These are phyloP conservation scores for Hydriomena furcata DNA, from an alignment of 2,888 invertebrate species.

Conservation along the genomic window DNA sequence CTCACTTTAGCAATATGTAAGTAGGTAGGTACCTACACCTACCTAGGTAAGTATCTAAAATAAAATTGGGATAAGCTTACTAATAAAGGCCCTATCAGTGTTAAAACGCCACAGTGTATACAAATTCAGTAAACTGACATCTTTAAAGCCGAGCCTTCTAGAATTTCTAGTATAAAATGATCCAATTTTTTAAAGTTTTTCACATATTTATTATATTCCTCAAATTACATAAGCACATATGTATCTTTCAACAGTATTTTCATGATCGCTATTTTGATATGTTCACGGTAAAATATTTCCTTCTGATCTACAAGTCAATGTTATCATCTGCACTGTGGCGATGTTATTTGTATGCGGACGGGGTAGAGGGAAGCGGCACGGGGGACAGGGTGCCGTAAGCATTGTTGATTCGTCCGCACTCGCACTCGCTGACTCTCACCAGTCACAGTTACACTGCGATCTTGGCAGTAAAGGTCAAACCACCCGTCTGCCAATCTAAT, in stretches of 20 bases:
- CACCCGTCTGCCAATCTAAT: constrained; percentile 79
- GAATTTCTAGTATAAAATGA: too few relatives aligned
- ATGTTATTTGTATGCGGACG: constrained; percentile 42
- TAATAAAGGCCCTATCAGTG: constrained; percentile 49
- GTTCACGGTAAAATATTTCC: background rate
- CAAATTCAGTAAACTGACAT: constrained; percentile 35
- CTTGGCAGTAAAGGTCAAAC: constrained; percentile 69
- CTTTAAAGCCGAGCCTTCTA: too few relatives aligned
- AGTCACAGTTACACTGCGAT: constrained; percentile 54
- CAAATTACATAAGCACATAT: background rate
- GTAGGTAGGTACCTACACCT: constrained; percentile 1
- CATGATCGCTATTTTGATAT: too few relatives aligned
- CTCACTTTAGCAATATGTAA: background rate
- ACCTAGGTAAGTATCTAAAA: background rate
- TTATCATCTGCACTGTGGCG: constrained; percentile 53
- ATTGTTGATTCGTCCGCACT: constrained; percentile 56
- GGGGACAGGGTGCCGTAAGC: constrained; percentile 35
- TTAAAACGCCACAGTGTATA: constrained; percentile 46
- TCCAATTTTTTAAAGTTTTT: too few relatives aligned
- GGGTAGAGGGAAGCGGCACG: constrained; percentile 29
- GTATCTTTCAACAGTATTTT: too few relatives aligned
- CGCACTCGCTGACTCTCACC: constrained; percentile 35
- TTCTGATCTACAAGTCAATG: constrained; percentile 2
- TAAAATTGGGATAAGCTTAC: constrained; percentile 35
- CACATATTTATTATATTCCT: too few relatives aligned